A percentile compares a stretch with the other conserved stretches of the same genome.
phyloP scores from a whole-genome alignment of 2,113 vertebrate genomes.

The Typhlomys cinereus region DNA sequence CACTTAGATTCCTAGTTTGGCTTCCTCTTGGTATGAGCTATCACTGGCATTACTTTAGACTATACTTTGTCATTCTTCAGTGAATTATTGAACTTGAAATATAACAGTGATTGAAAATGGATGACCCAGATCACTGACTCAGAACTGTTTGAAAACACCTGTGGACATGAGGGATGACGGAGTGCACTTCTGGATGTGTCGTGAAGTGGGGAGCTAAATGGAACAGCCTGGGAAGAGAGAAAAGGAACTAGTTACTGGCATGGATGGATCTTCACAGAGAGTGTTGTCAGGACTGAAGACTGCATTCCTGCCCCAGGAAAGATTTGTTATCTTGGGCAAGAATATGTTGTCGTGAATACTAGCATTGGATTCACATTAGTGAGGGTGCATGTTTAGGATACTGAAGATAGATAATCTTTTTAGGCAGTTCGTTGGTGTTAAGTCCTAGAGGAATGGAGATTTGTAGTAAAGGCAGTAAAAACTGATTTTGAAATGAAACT shows the following conservation, averaged over 20 bases:
- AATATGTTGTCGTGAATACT: not conserved
- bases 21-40: not conserved
- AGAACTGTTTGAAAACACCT: not conserved
- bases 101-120: not conserved
- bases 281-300: not conserved
- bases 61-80: not conserved
- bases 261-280: not conserved
- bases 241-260: not conserved
- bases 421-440: not conserved
- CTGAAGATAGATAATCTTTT: not conserved
- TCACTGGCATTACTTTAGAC: not conserved
- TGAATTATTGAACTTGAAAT: not conserved
- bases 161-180: rapidly evolving
- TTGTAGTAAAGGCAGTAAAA: not conserved
- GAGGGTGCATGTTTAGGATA: not conserved
- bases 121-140: too few relatives aligned
- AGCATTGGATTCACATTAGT: not conserved
- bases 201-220: not conserved
- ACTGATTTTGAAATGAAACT: not conserved
- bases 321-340: not conserved
- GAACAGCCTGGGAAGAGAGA: not conserved
- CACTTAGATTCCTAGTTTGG: not conserved
- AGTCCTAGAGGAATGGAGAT: not conserved
- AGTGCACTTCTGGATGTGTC: not conserved
- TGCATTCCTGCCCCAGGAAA: not conserved